Percentiles rank a stretch among this genome's conserved stretches.
Evolutionary conservation across 2,113 vertebrate species (phyloP).

Genomic region (Seriola aureovittata): DNA sequence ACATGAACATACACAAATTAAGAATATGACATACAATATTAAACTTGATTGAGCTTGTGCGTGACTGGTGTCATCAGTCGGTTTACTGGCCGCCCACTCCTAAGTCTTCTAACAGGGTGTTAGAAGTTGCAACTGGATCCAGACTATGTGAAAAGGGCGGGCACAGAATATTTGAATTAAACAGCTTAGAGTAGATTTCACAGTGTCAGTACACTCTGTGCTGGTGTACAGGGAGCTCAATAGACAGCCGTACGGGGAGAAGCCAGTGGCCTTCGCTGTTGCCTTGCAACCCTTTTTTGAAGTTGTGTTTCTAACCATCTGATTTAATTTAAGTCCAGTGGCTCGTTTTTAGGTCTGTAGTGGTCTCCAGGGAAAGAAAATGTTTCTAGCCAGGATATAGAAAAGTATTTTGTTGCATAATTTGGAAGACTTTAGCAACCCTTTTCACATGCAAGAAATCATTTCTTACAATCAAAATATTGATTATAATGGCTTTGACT

Average conservation of each 20-base stretch:
- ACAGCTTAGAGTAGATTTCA: slow-evolving; percentile 72
- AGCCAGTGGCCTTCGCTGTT: slow-evolving; percentile 62
- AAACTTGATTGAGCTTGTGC: slow-evolving; percentile 72
- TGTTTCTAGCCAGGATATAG: too few relatives aligned
- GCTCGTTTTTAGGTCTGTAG: not conserved
- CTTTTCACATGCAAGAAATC: too few relatives aligned
- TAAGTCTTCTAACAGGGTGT: slow-evolving; percentile 1
- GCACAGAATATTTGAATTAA: slow-evolving; percentile 34
- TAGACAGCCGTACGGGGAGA: slow-evolving; percentile 43
- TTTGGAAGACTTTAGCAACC: not conserved
- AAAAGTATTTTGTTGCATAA: not conserved
- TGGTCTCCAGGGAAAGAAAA: not conserved
- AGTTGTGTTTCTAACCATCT: not conserved
- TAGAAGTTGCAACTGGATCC: slow-evolving; percentile 4
- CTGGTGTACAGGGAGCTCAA: not conserved
- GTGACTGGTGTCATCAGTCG: not conserved
- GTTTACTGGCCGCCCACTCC: too few relatives aligned
- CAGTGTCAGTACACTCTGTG: slow-evolving; percentile 53
- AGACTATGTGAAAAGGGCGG: slow-evolving; percentile 13
- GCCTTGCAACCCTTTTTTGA: slow-evolving; percentile 80
- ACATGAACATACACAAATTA: not conserved
- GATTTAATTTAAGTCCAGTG: not conserved
- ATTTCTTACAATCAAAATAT: not conserved
- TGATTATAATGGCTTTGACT: not conserved
- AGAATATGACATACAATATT: slow-evolving; percentile 63